Evolutionary conservation across 2,113 vertebrate genomes (phyloP).

Genomic region (Pseudorectes ferrugineus): DNA sequence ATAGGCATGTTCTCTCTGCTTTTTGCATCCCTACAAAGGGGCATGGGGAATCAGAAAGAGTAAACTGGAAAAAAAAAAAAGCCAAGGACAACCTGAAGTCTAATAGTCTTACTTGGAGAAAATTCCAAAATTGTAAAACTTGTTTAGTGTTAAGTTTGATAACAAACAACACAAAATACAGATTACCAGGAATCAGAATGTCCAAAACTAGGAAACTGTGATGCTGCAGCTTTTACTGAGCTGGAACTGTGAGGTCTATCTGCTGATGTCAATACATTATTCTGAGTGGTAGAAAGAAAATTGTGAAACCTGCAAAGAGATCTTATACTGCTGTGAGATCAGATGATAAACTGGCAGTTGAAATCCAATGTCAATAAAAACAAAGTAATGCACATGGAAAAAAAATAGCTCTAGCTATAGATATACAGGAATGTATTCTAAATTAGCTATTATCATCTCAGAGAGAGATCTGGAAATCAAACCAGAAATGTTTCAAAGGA

Average conservation of each 20-base stretch:
- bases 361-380: slow-evolving; percentile 15
- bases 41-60: not conserved
- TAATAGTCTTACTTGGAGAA: not conserved
- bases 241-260: not conserved
- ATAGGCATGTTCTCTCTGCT: not conserved
- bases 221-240: not conserved
- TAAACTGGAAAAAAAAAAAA: not conserved
- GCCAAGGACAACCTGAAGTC: not conserved
- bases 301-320: not conserved
- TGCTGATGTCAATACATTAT: not conserved
- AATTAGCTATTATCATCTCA: slow-evolving; percentile 4
- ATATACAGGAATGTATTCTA: not conserved
- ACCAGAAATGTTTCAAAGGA: slow-evolving; percentile 9
- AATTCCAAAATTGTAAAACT: not conserved
- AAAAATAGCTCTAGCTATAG: not conserved
- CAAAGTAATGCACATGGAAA: not conserved
- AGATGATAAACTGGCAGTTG: not conserved
- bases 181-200: not conserved
- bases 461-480: not conserved
- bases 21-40: not conserved
- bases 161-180: not conserved
- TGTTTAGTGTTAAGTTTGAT: not conserved
- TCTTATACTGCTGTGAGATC: not conserved
- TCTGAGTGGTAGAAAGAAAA: not conserved
- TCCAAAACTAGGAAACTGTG: not conserved